Evolutionary conservation across 2,888 invertebrate species (phyloP), one percentile per base, ranked within the genome.

Genomic region (Lumbricus terrestris): DNA sequence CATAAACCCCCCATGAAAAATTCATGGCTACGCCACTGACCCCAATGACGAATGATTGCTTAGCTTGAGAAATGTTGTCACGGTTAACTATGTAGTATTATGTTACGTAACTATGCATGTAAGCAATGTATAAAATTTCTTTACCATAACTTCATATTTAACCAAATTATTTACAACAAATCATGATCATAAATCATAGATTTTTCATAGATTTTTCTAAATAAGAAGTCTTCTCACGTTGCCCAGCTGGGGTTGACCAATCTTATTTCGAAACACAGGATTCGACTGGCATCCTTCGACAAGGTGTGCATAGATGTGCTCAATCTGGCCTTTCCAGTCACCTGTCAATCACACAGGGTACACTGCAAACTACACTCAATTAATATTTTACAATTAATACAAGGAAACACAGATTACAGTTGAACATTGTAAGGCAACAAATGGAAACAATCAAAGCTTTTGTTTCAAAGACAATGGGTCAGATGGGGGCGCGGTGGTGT

Each of bases 271-370:
- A 91, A 95, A 95, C 33, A 93, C 92, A 35, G 92, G 92, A 90
- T 94, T 93, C 20, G 92, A 92, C 91, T 94, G 93, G 33, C 94
- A 94, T 90, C 93, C 93, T 23, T 95, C 93, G 47, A 94, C 83
- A 92, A 95, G 93, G 91, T 95, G 95, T 16, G 94, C 94, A 91
- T 94, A 94, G 38, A 95, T 92, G 92, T 95, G 95, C 16, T 93
- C 92, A 35, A 95, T 90, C 91, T 95, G 94, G 42, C 93, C 94
- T 90, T 94, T 94, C 93, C 93, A 94, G 91, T 95, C 94, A 82
- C 95, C 95, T 95, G 91, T 37, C 33, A 85, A 85, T 85, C 85
- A 85, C 34, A 35, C 85, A 85, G 13, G 13, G 15, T 40, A 40
- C 40, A 40, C 40, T n/a, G 29, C 13, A n/a, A n/a, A n/a, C n/a